A percentile compares a stretch with the other conserved stretches of the same genome.
phyloP scores from a whole-genome alignment of 2,888 invertebrate species.

The Cantharis rustica region DNA sequence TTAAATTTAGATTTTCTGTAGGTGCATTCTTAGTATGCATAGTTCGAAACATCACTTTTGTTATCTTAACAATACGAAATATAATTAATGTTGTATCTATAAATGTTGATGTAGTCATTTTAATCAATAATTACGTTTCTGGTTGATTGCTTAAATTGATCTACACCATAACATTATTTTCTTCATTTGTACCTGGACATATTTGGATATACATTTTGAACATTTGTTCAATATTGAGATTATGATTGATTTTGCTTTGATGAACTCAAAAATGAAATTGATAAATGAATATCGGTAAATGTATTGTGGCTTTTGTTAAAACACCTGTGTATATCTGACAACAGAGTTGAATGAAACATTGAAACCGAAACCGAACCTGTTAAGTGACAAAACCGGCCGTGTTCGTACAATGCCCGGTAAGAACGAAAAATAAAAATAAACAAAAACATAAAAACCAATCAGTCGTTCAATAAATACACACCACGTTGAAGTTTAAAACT shows the following conservation, averaged over 20 bases:
- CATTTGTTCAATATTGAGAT: not conserved
- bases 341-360: slow-evolving; percentile 27
- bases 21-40: not conserved
- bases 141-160: not conserved
- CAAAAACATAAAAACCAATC: not conserved
- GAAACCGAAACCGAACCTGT: slow-evolving; percentile 48
- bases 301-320: slow-evolving; percentile 1
- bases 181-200: not conserved
- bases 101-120: not conserved
- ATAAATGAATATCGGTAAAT: slow-evolving; percentile 2
- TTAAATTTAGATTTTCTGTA: not conserved
- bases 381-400: slow-evolving; percentile 49
- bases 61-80: not conserved
- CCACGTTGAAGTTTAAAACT: not conserved
- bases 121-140: not conserved
- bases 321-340: slow-evolving; percentile 18
- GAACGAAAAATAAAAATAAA: slow-evolving; percentile 20
- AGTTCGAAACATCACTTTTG: not conserved
- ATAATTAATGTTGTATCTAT: not conserved
- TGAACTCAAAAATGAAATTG: not conserved
- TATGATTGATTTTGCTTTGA: not conserved
- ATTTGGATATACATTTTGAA: not conserved
- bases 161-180: not conserved
- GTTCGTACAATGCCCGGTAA: slow-evolving; percentile 29
- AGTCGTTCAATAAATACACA: not conserved